Conservation (phyloP, 2,113 vertebrate species). For the Phasianus colchicus region DNA sequence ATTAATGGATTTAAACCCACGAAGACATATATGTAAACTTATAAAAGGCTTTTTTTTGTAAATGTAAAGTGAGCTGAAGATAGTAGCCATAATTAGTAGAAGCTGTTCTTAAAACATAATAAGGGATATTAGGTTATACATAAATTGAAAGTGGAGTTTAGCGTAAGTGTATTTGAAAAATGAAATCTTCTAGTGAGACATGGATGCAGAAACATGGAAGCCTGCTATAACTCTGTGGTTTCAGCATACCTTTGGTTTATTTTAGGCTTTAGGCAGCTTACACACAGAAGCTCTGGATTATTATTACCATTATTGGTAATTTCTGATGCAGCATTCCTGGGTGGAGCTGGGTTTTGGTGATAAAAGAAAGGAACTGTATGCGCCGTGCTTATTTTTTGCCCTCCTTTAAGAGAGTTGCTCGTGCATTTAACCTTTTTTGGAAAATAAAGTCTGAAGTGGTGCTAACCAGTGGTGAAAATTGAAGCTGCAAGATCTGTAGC, state of each 20-base stretch:
- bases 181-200: not conserved
- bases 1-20: slow-evolving; percentile 25
- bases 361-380: not conserved
- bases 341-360: not conserved
- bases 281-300: not conserved
- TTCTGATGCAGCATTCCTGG: not conserved
- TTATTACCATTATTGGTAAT: not conserved
- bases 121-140: not conserved
- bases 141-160: slow-evolving; percentile 14
- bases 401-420: not conserved
- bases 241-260: not conserved
- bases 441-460: not conserved
- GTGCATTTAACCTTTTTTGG: not conserved
- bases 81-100: not conserved
- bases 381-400: not conserved
- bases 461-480: not conserved
- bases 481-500: not conserved
- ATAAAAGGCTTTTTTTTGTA: not conserved
- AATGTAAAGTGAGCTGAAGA: not conserved
- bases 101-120: not conserved
- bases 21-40: slow-evolving; percentile 9
- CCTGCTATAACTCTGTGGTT: not conserved
- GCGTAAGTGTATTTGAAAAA: not conserved
- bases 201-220: not conserved
- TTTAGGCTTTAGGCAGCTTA: not conserved